Conservation (phyloP, 1,140 invertebrate species). For the Limonius californicus region DNA sequence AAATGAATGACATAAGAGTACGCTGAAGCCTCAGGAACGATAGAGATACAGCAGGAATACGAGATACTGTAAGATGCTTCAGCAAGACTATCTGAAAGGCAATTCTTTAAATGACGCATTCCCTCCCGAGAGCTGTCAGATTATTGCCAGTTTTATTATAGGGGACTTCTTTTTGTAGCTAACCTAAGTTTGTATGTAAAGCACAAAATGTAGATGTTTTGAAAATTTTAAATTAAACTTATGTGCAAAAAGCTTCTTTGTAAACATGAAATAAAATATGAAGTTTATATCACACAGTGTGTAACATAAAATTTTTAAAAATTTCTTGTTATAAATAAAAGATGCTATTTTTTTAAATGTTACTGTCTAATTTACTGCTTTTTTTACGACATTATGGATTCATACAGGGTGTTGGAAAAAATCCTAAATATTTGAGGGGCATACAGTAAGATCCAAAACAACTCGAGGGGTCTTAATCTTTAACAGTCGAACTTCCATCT, state of each 20-base stretch:
- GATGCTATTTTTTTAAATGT: no score
- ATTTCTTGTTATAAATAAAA: no score
- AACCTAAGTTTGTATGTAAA: constrained; percentile 7
- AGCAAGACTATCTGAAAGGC: constrained; percentile 31
- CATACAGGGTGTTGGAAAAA: no score
- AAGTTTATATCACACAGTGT: no score
- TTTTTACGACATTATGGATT: background rate
- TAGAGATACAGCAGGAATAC: constrained; percentile 24
- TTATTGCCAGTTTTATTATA: constrained; percentile 31
- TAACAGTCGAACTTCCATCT: no score
- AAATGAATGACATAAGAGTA: constrained; percentile 16
- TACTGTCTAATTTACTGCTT: background rate
- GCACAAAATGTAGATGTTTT: background rate
- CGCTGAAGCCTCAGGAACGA: background rate
- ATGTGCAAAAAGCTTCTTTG: no score
- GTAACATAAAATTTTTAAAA: no score
- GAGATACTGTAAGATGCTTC: constrained; percentile 15
- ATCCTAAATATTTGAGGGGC: no score
- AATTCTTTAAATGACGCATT: constrained; percentile 36
- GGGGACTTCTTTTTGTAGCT: background rate
- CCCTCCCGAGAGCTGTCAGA: constrained; percentile 33
- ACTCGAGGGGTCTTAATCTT: no score
- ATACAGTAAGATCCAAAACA: no score
- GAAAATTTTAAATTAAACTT: background rate
- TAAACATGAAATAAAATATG: no score